A percentile compares a stretch with the other conserved stretches of the same genome.
These are phyloP conservation scores for Acrocephalus arundinaceus DNA, from an alignment of 2,113 vertebrate species.

Conservation along the genomic window DNA sequence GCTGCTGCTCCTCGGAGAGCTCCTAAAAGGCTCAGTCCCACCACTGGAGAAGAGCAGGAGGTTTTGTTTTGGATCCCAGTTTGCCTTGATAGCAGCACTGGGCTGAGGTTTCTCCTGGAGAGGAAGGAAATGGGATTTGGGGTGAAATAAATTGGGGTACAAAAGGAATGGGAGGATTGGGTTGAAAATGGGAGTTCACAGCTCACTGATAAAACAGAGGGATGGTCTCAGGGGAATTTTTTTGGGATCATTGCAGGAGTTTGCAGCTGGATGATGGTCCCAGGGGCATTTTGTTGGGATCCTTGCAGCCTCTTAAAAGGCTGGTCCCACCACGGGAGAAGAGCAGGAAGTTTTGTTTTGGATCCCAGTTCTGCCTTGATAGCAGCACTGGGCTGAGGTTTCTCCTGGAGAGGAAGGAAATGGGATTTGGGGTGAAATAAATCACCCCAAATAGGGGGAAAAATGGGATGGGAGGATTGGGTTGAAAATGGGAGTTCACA, in stretches of 20 bases:
- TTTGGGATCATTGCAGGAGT: not conserved
- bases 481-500: not conserved
- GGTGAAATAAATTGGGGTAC: not conserved
- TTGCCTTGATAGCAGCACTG: accelerated
- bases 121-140: not conserved
- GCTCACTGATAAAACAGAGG: not conserved
- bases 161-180: not conserved
- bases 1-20: not conserved
- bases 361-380: not conserved
- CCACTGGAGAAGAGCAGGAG: not conserved
- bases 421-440: not conserved
- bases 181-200: not conserved
- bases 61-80: accelerated
- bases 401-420: not conserved
- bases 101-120: not conserved
- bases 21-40: not conserved
- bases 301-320: not conserved
- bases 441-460: too few relatives aligned
- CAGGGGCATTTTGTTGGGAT: not conserved
- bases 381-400: accelerated
- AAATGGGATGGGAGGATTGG: not conserved
- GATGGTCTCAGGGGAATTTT: not conserved
- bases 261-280: not conserved
- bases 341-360: not conserved
- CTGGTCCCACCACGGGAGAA: accelerated